These are phyloP conservation scores for Zaprionus lineosus DNA, from an alignment of 2,888 invertebrate species.

Conservation along the genomic window DNA sequence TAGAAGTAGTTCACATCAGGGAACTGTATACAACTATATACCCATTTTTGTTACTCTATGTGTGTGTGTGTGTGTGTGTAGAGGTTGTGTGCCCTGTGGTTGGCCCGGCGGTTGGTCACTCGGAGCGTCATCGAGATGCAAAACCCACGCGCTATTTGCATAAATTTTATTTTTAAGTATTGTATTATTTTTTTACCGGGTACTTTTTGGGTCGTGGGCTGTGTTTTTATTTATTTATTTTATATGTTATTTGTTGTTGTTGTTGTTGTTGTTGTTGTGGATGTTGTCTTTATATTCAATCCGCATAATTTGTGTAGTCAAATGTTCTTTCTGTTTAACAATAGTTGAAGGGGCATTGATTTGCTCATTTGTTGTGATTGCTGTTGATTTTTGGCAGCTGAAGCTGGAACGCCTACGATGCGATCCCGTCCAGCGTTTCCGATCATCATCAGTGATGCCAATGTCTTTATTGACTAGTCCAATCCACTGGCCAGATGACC, in stretches of 20 bases:
- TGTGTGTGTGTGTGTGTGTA: neutral
- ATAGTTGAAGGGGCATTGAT: too few species aligned
- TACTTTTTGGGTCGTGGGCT: too few species aligned
- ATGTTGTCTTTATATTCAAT: too few species aligned
- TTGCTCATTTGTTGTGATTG: conserved; percentile 28
- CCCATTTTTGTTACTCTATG: too few species aligned
- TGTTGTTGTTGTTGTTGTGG: too few species aligned
- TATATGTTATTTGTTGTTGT: conserved; percentile 36
- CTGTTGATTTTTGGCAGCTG: conserved; percentile 37
- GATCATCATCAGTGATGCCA: too few species aligned
- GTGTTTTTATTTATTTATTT: conserved; percentile 36
- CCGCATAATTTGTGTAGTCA: conserved; percentile 65
- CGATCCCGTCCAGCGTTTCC: too few species aligned
- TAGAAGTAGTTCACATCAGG: too few species aligned
- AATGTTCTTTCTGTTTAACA: conserved; percentile 66
- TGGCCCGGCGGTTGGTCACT: conserved; percentile 34
- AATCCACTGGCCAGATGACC: too few species aligned
- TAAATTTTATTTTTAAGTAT: conserved; percentile 1
- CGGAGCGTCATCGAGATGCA: conserved; percentile 59
- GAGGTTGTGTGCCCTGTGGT: conserved; percentile 1
- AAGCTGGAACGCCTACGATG: too few species aligned
- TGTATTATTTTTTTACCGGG: conserved; percentile 23
- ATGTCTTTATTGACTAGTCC: too few species aligned
- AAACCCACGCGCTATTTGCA: conserved; percentile 58
- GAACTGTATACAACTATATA: too few species aligned